A percentile compares a stretch with the other conserved stretches of the same genome.
Evolutionary conservation across 2,113 vertebrate species (phyloP).

Genomic region (Cygnus atratus): DNA sequence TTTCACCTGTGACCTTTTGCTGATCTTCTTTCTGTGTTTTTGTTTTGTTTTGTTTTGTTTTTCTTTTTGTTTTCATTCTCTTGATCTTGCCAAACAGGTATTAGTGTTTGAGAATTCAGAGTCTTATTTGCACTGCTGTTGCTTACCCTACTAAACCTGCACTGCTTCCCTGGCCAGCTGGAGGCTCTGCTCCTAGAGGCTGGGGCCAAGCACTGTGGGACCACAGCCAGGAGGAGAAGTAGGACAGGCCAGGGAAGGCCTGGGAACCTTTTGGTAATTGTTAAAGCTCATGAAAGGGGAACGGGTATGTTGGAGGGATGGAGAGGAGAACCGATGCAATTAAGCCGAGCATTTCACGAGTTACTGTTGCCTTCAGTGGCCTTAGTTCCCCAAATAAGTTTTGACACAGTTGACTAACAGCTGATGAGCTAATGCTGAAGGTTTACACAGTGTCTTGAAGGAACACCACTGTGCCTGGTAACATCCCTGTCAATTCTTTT

Average conservation of each 20-base stretch:
- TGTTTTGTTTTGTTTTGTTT: background rate
- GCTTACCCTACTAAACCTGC: background rate
- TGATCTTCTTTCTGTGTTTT: background rate
- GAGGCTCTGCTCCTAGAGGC: background rate
- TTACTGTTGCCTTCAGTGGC: background rate
- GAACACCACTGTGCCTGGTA: background rate
- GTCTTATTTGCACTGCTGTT: background rate
- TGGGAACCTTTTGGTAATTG: constrained; percentile 16
- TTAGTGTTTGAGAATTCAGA: background rate
- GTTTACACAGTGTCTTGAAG: background rate
- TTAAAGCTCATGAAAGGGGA: background rate
- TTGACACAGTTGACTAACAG: background rate
- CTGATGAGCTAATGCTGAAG: background rate
- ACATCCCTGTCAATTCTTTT: background rate
- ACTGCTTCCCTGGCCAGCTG: background rate
- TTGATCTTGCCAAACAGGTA: background rate
- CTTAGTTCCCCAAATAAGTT: background rate
- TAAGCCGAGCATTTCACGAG: background rate
- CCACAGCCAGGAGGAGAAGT: background rate
- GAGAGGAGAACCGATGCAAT: background rate
- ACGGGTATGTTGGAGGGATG: background rate
- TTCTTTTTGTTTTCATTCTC: background rate
- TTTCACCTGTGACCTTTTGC: background rate
- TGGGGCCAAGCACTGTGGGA: background rate
- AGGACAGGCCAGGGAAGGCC: constrained; percentile 2